Evolutionary conservation across 2,888 invertebrate genomes (phyloP).

Genomic region (Matsumyia berberina): DNA sequence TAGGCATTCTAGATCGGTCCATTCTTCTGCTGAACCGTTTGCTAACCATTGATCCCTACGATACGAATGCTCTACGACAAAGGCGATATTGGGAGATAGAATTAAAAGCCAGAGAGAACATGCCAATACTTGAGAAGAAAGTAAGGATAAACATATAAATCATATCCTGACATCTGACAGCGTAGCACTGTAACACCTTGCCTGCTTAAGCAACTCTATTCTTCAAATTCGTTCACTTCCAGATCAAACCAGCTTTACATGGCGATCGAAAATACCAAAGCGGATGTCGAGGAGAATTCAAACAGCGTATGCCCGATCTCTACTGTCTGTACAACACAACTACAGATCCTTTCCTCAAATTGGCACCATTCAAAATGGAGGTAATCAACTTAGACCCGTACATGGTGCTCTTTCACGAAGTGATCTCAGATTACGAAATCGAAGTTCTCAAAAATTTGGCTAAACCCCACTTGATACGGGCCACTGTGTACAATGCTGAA

Average conservation of each 20-base stretch:
- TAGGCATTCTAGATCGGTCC: constrained; percentile 26
- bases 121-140: background rate
- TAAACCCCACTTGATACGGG: constrained; percentile 78
- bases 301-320: constrained; percentile 59
- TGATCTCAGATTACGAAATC: constrained; percentile 79
- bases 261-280: background rate
- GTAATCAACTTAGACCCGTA: constrained; percentile 80
- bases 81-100: constrained; percentile 46
- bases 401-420: constrained; percentile 81
- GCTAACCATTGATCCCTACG: constrained; percentile 6
- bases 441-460: constrained; percentile 78
- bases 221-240: background rate
- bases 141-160: constrained; percentile 9
- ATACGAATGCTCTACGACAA: constrained; percentile 31
- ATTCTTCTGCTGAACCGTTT: constrained; percentile 20
- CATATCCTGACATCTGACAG: background rate
- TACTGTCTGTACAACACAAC: constrained; percentile 81
- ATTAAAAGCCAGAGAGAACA: constrained; percentile 27
- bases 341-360: constrained; percentile 78
- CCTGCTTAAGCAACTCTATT: no score
- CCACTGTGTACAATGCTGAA: constrained; percentile 78
- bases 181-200: no score
- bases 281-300: constrained; percentile 81
- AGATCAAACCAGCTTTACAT: background rate
- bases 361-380: constrained; percentile 82